Evolutionary conservation across 2,888 invertebrate species (phyloP), one percentile per base, ranked within the genome.

Genomic region (Strigamia crassipes): DNA sequence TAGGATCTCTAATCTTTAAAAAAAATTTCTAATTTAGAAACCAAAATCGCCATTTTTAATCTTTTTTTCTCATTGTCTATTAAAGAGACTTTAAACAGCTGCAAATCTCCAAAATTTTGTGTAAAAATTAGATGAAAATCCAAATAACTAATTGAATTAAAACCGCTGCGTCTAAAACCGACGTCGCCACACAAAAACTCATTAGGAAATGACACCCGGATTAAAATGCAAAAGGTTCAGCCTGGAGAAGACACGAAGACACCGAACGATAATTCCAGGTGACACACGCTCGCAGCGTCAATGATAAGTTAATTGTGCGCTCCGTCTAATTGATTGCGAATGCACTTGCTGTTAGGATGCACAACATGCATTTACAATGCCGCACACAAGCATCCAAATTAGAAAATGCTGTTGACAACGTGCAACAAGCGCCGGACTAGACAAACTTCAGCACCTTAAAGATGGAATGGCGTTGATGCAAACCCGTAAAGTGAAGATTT

Each of bases 251-350:
- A 66, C 66, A 66, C 66, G 27, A 27, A 51, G 66, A 66, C 27
- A 66, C 66, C 27, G 66, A 66, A 66, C 66, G 66, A 66, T 66
- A 66, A 66, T 66, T 66, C 66, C 66, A 66, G 66, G 66, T 66
- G 66, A 66, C 66, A 66, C 66, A 15, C 66, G 66, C 66, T 51
- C 27, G 66, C 66, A 66, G 27, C 66, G 66, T 66, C 66, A 66
- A 27, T 66, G 66, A 66, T 66, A 66, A 66, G 66, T 66, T 66
- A 66, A 66, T 66, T 66, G 66, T 66, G 66, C 66, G 66, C 27
- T 15, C 10, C 66, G 66, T 27, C 66, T 66, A 66, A 66, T 66
- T 66, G 66, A 66, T 66, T 66, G 27, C 66, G 66, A 66, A 66
- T 66, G 66, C 66, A 66, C 13, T 66, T 31, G 66, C 27, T 31